Percentiles rank a stretch among this genome's conserved stretches.
Evolutionary conservation across 2,888 invertebrate species (phyloP).

Genomic region (Acrobeloides nanus): DNA sequence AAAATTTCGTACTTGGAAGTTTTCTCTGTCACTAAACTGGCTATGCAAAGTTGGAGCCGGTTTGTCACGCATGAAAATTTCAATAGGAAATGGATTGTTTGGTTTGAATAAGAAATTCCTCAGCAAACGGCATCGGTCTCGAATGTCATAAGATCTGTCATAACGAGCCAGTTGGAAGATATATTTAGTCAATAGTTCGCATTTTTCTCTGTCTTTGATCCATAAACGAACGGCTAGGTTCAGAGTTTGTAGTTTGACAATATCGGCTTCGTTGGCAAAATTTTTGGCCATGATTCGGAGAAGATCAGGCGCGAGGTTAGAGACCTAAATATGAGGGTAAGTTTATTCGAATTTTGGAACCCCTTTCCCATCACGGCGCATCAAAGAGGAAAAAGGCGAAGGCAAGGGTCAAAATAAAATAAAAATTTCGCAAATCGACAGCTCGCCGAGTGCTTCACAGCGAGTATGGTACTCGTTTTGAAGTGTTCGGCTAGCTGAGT

Average conservation of each 20-base stretch:
- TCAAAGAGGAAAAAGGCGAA: too few relatives aligned
- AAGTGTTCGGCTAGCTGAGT: too few relatives aligned
- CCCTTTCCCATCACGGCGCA: too few relatives aligned
- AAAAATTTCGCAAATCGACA: too few relatives aligned
- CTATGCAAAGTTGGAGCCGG: slow-evolving; percentile 85
- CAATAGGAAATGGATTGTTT: slow-evolving; percentile 55
- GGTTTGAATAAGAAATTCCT: slow-evolving; percentile 68
- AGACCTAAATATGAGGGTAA: slow-evolving; percentile 63
- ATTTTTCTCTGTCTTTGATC: slow-evolving; percentile 77
- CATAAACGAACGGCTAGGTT: slow-evolving; percentile 89
- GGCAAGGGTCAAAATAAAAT: too few relatives aligned
- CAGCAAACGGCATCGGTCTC: slow-evolving; percentile 80
- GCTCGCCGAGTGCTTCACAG: too few relatives aligned
- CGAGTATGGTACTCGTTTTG: too few relatives aligned
- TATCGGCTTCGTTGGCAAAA: slow-evolving; percentile 68
- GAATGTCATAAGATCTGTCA: slow-evolving; percentile 92
- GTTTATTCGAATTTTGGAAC: too few relatives aligned
- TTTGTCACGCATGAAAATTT: slow-evolving; percentile 81
- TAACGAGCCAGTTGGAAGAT: slow-evolving; percentile 87
- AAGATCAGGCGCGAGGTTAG: slow-evolving; percentile 80
- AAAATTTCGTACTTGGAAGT: too few relatives aligned
- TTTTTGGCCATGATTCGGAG: slow-evolving; percentile 79
- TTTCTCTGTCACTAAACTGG: slow-evolving; percentile 64
- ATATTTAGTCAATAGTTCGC: slow-evolving; percentile 78
- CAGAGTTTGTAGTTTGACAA: slow-evolving; percentile 69